Evolutionary conservation across 1,140 invertebrate genomes (phyloP).

Genomic region (Drosophila lowei): DNA sequence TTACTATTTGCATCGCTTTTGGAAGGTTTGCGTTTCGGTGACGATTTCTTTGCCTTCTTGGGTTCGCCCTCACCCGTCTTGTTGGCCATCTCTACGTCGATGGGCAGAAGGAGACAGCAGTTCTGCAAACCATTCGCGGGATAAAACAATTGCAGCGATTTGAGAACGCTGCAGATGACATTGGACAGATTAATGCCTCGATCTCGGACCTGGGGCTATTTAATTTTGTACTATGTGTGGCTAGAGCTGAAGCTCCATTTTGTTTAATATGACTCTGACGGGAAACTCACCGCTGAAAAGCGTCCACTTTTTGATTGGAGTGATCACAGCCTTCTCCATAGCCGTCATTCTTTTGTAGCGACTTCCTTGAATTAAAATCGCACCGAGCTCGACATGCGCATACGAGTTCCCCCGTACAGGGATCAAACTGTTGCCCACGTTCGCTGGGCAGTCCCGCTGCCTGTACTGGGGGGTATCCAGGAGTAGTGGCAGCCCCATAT

Average conservation of each 20-base stretch:
- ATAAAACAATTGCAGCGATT: slow-evolving; percentile 35
- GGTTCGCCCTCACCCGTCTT: neutral
- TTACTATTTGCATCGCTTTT: too few species aligned
- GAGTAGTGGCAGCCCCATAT: neutral
- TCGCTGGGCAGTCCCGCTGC: slow-evolving; percentile 49
- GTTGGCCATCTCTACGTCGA: slow-evolving; percentile 16
- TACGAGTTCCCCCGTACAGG: slow-evolving; percentile 37
- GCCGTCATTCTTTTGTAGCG: too few species aligned
- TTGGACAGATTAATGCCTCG: slow-evolving; percentile 12
- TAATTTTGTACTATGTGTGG: slow-evolving; percentile 1
- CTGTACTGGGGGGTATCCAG: neutral
- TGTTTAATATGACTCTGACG: slow-evolving; percentile 21
- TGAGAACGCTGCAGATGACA: slow-evolving; percentile 30
- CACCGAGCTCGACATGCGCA: neutral
- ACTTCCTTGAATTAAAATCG: too few species aligned
- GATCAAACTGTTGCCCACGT: slow-evolving; percentile 37
- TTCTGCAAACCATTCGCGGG: slow-evolving; percentile 17
- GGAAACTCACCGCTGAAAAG: slow-evolving; percentile 58
- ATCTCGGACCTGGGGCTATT: slow-evolving; percentile 9
- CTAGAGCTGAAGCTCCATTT: neutral
- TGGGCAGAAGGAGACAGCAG: slow-evolving; percentile 18
- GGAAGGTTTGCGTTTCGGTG: neutral
- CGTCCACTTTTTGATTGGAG: slow-evolving; percentile 1
- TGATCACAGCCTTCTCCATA: neutral
- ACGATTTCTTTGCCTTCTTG: neutral